These are phyloP conservation scores for Upupa epops DNA, from an alignment of 2,113 vertebrate species.

Conservation along the genomic window DNA sequence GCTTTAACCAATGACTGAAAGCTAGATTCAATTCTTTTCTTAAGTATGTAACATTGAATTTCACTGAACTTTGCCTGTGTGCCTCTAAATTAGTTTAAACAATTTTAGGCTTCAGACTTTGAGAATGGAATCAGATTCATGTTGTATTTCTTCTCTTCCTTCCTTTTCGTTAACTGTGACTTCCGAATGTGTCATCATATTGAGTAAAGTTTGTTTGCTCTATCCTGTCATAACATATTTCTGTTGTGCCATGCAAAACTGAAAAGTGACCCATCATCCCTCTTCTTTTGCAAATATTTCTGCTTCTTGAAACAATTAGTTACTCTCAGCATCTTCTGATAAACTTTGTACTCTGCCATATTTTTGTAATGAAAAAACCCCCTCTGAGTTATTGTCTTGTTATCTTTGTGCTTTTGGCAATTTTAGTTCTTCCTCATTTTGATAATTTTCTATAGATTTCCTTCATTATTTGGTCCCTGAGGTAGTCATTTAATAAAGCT, in stretches of 20 bases:
- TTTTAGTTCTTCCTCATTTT: neutral
- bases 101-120: neutral
- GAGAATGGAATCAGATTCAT: too few relatives aligned
- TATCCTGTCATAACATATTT: neutral
- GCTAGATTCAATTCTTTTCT: neutral
- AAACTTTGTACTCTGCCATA: neutral
- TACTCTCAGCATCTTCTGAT: neutral
- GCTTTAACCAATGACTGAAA: neutral
- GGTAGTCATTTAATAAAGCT: neutral
- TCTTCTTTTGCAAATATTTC: neutral
- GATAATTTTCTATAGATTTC: neutral
- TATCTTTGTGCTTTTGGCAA: conserved; percentile 6
- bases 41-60: neutral
- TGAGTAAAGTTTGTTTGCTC: neutral
- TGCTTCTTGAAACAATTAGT: neutral
- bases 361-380: neutral
- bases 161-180: neutral
- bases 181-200: neutral
- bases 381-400: neutral
- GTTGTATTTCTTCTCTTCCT: neutral
- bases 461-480: neutral
- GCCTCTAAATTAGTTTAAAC: neutral
- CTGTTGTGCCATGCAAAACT: neutral
- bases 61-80: neutral
- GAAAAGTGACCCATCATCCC: neutral